Conservation (phyloP, 2,113 vertebrate genomes). For the Syrmaticus mikado region DNA sequence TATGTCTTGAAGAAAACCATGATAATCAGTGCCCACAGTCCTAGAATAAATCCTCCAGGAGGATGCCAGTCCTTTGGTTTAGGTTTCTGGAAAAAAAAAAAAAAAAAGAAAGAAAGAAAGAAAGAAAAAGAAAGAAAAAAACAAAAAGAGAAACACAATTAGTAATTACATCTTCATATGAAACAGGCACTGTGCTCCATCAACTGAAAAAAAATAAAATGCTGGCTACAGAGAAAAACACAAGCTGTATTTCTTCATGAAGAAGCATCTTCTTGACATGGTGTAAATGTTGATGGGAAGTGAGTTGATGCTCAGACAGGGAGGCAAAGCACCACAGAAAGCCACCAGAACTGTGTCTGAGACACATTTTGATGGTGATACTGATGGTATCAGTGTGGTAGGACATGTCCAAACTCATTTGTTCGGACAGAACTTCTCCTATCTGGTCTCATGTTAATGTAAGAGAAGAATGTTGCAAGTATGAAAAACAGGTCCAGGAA, state of each 20-base stretch:
- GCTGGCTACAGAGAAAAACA: neutral
- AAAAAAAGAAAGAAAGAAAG: neutral
- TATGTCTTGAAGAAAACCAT: slow-evolving; percentile 98
- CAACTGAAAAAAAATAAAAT: neutral
- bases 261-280: neutral
- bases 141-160: neutral
- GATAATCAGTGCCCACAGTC: slow-evolving; percentile 95
- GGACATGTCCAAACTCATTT: neutral
- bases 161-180: neutral
- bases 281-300: neutral
- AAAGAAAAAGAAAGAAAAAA: slow-evolving; percentile 10
- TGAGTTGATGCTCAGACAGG: neutral
- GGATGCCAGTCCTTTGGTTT: slow-evolving; percentile 98
- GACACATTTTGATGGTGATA: neutral
- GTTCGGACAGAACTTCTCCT: neutral
- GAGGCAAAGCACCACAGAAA: neutral
- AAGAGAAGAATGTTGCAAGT: neutral
- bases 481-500: neutral
- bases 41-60: slow-evolving; percentile 97
- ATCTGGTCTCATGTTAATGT: neutral
- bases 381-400: accelerated
- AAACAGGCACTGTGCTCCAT: neutral
- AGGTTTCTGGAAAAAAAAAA: slow-evolving; percentile 86
- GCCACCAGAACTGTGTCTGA: neutral
- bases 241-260: neutral